Percentiles rank a stretch among this genome's conserved stretches.
Conservation (phyloP, 2,888 invertebrate genomes). For the Cloeon dipterum region DNA sequence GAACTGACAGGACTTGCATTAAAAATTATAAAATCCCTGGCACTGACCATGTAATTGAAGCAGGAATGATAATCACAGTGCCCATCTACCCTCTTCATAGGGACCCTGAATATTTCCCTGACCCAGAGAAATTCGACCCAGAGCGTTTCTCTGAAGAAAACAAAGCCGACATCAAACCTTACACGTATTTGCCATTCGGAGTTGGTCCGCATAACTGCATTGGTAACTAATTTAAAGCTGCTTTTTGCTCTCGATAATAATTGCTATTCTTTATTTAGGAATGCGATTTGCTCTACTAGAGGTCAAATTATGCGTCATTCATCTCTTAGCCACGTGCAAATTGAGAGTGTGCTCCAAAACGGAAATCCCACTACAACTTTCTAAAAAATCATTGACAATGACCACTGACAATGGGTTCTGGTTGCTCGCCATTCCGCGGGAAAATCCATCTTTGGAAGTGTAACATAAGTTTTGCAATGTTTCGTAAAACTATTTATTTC, state of each 20-base stretch:
- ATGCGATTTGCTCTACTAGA: conserved; percentile 2
- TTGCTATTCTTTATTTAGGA: too few species aligned
- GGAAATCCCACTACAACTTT: conserved; percentile 1
- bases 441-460: not conserved
- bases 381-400: conserved; percentile 1
- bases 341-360: conserved; percentile 1
- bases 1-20: conserved; percentile 2
- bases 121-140: conserved; percentile 25
- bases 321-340: conserved; percentile 2
- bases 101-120: conserved; percentile 24
- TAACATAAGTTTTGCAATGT: too few species aligned
- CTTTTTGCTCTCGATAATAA: too few species aligned
- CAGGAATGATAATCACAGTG: conserved; percentile 16
- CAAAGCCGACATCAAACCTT: conserved; percentile 21
- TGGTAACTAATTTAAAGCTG: conserved; percentile 17
- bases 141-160: conserved; percentile 30
- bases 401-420: not conserved
- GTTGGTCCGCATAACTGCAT: conserved; percentile 36
- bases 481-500: too few species aligned
- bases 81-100: conserved; percentile 23
- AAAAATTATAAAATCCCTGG: conserved; percentile 9
- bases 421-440: not conserved
- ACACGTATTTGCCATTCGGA: conserved; percentile 29
- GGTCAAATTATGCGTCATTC: conserved; percentile 1
- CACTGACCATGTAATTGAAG: conserved; percentile 16